These are phyloP conservation scores for Drosophila ercepeae DNA, from an alignment of 1,140 invertebrate genomes.

Conservation along the genomic window DNA sequence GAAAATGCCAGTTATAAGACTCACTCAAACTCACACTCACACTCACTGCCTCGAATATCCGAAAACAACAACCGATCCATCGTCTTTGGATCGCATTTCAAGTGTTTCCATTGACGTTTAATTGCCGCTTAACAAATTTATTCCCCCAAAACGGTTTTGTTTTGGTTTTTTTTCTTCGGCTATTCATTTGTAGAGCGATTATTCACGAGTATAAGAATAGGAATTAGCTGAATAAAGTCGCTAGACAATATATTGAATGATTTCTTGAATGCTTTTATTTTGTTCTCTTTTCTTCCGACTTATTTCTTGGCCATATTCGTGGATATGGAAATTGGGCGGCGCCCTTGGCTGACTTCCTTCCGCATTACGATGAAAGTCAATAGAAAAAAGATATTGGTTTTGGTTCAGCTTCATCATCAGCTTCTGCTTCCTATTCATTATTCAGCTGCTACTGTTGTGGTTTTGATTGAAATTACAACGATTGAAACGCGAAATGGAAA, in stretches of 20 bases:
- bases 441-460: background rate
- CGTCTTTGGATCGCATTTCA: conserved; percentile 47
- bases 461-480: background rate
- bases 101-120: conserved; percentile 51
- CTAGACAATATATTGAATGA: conserved; percentile 17
- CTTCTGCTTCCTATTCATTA: conserved; percentile 7
- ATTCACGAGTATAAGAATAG: background rate
- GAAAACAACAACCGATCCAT: conserved; percentile 35
- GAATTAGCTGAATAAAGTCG: conserved; percentile 7
- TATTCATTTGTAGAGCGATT: conserved; percentile 1
- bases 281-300: conserved; percentile 1
- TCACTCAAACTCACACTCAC: background rate
- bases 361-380: conserved; percentile 43
- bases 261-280: conserved; percentile 14
- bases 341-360: conserved; percentile 43
- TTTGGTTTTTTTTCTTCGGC: conserved; percentile 16
- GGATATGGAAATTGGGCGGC: conserved; percentile 34
- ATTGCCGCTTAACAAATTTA: conserved; percentile 50
- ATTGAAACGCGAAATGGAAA: too few species aligned
- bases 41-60: conserved; percentile 6
- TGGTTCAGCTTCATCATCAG: background rate
- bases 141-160: too few species aligned
- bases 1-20: conserved; percentile 55
- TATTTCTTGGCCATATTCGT: too few species aligned
- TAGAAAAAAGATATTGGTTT: conserved; percentile 10